Percentiles rank a stretch among this genome's conserved stretches.
These are phyloP conservation scores for Passer montanus DNA, from an alignment of 2,113 vertebrate genomes.

Conservation along the genomic window DNA sequence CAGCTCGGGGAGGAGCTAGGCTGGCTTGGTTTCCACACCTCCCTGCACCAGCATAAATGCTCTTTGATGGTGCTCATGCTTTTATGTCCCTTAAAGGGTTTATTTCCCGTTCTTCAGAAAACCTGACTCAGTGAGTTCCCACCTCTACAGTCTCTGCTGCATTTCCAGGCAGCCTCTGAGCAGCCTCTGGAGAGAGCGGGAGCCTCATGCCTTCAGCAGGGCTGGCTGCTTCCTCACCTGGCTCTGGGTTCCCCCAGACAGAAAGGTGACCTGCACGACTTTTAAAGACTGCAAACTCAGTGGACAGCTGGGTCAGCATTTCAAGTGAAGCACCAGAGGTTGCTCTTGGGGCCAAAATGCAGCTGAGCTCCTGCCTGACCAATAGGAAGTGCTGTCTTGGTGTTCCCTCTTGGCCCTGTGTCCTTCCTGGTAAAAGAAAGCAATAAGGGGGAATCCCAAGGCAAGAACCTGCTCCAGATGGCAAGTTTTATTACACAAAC, in stretches of 20 bases:
- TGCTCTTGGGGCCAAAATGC: not conserved
- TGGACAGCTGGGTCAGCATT: not conserved
- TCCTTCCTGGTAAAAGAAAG: not conserved
- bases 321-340: not conserved
- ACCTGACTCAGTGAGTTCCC: rapidly evolving
- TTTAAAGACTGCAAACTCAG: not conserved
- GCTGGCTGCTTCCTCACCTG: not conserved
- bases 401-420: not conserved
- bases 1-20: not conserved
- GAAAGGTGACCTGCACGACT: not conserved
- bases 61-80: not conserved
- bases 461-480: not conserved
- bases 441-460: not conserved
- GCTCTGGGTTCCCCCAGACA: not conserved
- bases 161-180: not conserved
- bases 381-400: not conserved
- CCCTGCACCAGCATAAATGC: not conserved
- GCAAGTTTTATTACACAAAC: not conserved
- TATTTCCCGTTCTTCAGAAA: not conserved
- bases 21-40: not conserved
- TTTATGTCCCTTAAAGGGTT: not conserved
- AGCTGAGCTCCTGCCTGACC: not conserved
- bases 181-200: not conserved
- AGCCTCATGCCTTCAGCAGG: not conserved
- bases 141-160: not conserved